Base-by-base conservation (phyloP, 2,797 vertebrate species). In the Scomberomorus guttatus region DNA sequence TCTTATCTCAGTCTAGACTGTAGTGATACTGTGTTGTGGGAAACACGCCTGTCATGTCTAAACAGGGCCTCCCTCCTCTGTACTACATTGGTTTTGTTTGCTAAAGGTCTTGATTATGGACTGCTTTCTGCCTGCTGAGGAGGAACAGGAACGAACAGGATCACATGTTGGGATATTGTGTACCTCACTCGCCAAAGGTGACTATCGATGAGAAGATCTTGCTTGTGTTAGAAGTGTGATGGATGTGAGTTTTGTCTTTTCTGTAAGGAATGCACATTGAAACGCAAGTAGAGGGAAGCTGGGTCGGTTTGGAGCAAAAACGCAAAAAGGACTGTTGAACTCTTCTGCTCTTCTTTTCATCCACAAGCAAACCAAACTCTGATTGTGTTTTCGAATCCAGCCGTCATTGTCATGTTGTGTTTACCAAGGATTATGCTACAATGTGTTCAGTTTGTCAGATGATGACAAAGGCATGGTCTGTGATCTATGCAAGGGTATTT, bases 401-500 rank as follows among this genome's bases (percentile, higher is more conserved):
- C 87, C 64, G 25, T 83, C 90, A 89, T 94, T 81, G 82, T 89
- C 92, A 89, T 92, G 81, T 90, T 90, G 77, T 91, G 77, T 92
- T 90, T 77, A 84, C 79, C 57, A 82, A 91, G 80, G 87, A 90
- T 92, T 94, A 87, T 91, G 88, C 86, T 93, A 77, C 65, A 81
- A 87, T 89, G 89, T 92, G 90, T 94, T 92, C 79, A 78, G 89
- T 93, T 95, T 94, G 93, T 94, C 89, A 86, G 75, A 92, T 86
- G 87, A 90, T 90, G 92, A 94, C 92, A 93, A 94, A 93, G 92
- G 94, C 93, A 94, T 94, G 93, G 93, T 95, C 94, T 96, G 93
- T 94, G 95, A 96, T 95, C 94, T 96, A 96, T 96, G 94, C 95
- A 96, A 96, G 94, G 94, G 94, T 95, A 88, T 88, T 92, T 92